Evolutionary conservation across 2,888 invertebrate species (phyloP).

Genomic region (Cerceris ruficornis): DNA sequence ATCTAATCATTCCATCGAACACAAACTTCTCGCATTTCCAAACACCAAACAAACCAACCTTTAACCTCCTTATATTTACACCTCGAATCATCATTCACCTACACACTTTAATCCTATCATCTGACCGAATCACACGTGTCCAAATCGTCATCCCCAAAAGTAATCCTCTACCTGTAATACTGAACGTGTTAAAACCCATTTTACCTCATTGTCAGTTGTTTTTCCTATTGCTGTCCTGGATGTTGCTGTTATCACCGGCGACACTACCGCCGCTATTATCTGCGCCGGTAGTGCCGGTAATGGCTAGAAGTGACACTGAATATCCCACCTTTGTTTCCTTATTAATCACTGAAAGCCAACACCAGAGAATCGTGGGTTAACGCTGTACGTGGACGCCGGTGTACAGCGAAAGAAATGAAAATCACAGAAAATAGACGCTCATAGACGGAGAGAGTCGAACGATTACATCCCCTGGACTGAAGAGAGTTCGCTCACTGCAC

Average conservation of each 20-base stretch:
- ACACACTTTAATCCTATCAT: too few species aligned
- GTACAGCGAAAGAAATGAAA: neutral
- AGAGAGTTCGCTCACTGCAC: constrained; percentile 71
- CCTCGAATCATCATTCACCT: too few species aligned
- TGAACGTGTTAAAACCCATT: too few species aligned
- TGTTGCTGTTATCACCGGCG: neutral
- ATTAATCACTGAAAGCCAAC: neutral
- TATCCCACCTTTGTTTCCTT: neutral
- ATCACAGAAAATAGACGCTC: neutral
- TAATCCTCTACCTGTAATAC: too few species aligned
- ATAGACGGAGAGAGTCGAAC: neutral
- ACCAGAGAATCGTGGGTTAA: too few species aligned
- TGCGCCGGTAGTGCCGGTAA: neutral
- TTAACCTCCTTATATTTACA: too few species aligned
- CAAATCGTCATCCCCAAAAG: too few species aligned
- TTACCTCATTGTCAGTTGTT: too few species aligned
- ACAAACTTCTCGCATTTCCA: too few species aligned
- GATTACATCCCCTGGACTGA: constrained; percentile 67
- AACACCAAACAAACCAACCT: too few species aligned
- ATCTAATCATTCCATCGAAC: too few species aligned
- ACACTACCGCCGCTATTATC: neutral
- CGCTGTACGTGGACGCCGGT: neutral
- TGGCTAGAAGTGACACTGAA: neutral
- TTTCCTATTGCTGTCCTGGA: neutral
- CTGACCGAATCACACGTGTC: too few species aligned